Evolutionary conservation across 2,888 invertebrate genomes (phyloP).

Genomic region (Andrena haemorrhoa): DNA sequence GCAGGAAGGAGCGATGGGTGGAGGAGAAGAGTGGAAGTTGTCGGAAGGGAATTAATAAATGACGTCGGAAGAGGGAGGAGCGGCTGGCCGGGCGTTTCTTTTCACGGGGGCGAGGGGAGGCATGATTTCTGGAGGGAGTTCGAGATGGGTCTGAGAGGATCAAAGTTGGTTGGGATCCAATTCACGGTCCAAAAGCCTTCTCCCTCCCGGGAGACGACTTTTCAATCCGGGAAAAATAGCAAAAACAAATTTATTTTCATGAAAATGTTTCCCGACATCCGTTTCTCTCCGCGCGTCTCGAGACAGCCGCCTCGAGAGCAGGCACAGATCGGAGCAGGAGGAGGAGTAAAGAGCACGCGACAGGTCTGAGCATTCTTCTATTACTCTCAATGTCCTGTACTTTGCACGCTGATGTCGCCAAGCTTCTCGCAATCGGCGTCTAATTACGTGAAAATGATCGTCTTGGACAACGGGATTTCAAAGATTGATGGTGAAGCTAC

Average conservation of each 20-base stretch:
- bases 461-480: constrained; percentile 31
- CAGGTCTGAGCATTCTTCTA: constrained; percentile 34
- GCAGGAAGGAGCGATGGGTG: constrained; percentile 3
- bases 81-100: constrained; percentile 59
- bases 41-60: constrained; percentile 70
- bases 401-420: constrained; percentile 21
- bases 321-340: constrained; percentile 4
- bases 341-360: constrained; percentile 16
- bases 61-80: constrained; percentile 49
- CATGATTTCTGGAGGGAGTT: constrained; percentile 64
- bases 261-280: constrained; percentile 62
- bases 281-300: constrained; percentile 9
- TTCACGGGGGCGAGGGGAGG: constrained; percentile 49
- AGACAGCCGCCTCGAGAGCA: background rate
- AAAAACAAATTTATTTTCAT: constrained; percentile 75
- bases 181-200: constrained; percentile 69
- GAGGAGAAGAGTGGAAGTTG: constrained; percentile 41
- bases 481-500: constrained; percentile 25
- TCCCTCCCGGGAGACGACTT: constrained; percentile 43
- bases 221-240: constrained; percentile 66
- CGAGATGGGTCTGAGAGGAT: constrained; percentile 60
- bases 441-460: constrained; percentile 55
- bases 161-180: constrained; percentile 73
- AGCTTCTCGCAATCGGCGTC: constrained; percentile 29
- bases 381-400: constrained; percentile 29